Percentiles rank a stretch among this genome's conserved stretches.
phyloP scores from a whole-genome alignment of 1,140 invertebrate genomes.

The Penaeus japonicus region DNA sequence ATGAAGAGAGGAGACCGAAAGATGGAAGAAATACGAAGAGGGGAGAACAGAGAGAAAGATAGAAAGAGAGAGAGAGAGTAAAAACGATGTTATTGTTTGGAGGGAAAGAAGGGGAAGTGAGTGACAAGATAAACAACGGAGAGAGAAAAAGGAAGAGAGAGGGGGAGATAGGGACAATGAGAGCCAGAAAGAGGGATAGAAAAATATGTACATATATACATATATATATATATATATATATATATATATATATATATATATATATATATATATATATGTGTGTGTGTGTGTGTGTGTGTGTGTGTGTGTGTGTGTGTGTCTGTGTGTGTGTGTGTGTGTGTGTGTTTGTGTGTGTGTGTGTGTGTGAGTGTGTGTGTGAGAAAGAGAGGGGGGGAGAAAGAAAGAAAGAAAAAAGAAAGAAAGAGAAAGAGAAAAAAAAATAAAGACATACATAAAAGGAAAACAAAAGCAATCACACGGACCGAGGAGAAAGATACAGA shows the following conservation, averaged over 20 bases:
- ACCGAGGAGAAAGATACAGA: background rate
- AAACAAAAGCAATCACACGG: background rate
- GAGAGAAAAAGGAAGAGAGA: too few species aligned
- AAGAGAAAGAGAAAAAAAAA: background rate
- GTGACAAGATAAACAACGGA: conserved; percentile 22
- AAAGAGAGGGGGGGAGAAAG: background rate
- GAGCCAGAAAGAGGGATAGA: too few species aligned
- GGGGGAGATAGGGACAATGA: too few species aligned
- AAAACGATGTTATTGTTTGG: too few species aligned
- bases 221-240: background rate
- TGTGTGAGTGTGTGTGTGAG: background rate
- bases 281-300: background rate
- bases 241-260: background rate
- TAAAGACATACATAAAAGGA: background rate
- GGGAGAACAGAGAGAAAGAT: background rate
- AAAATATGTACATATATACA: background rate
- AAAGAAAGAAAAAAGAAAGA: background rate
- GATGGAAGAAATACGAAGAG: background rate
- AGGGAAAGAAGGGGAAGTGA: background rate
- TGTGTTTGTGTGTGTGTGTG: too few species aligned
- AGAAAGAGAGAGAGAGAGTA: background rate
- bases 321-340: background rate
- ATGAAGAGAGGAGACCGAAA: too few species aligned
- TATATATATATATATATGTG: background rate
- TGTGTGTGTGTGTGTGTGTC: background rate